Base-by-base conservation (phyloP, 1,140 invertebrate genomes). In the Pristionchus pacificus region DNA sequence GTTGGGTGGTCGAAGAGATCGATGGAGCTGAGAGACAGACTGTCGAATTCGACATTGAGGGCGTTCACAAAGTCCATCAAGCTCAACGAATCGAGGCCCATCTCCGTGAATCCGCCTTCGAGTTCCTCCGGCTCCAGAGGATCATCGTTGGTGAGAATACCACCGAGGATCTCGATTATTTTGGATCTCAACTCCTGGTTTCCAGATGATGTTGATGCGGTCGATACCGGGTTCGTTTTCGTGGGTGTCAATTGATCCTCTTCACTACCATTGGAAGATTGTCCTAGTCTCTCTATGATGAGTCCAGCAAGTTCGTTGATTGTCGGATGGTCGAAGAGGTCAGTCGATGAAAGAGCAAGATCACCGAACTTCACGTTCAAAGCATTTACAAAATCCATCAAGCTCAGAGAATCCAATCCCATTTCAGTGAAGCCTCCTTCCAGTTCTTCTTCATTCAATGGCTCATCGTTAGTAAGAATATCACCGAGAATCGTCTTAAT, bases 1-100 rank as follows among this genome's bases (percentile, higher is more conserved):
- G 59, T 74, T 13, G 71, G 71, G 62, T 73, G 15, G 60, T 73
- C 70, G 70, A 73, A 73, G 30, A 73, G 33, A 25, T 73, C 71
- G 24, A 59, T 73, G n/a, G 70, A 61, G 28, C 15, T 75, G 24
- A 73, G 29, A 29, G 58, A 49, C 14, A 73, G 6, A 0, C 19
- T 19, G 3, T 29, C 27, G 31, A 73, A 73, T 24, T 67, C 38
- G 3, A n/a, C 38, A 30, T 61, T 73, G 28, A 73, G 70, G 13
- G 58, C 6, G 38, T 73, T 72, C 57, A 74, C 38, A 1, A 73
- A 63, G n/a, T 73, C 70, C 3, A 73, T 38, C 28, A 74, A 27
- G 31, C 32, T 32, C 25, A 73, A 32, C 10, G 71, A 73, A 2
- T 73, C 71, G 27, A 73, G 25, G 19, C 71, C 71, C 71, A 73